These are phyloP conservation scores for Masnerella sp. DNA, from an alignment of 2,888 invertebrate species.

Conservation along the genomic window DNA sequence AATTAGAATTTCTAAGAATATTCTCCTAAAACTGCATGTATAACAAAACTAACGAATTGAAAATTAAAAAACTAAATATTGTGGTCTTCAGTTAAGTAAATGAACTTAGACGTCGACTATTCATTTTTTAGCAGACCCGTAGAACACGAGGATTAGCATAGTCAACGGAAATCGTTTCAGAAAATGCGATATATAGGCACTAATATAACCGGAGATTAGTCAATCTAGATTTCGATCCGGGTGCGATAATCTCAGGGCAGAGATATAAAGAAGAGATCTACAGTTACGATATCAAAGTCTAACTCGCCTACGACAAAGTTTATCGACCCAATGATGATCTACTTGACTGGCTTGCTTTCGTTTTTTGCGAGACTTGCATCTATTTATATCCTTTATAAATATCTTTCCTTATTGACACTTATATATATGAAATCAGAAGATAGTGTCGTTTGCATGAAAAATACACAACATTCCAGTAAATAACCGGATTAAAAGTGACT, in stretches of 20 bases:
- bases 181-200: constrained; percentile 24
- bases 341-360: constrained; percentile 31
- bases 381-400: constrained; percentile 24
- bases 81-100: too few species aligned
- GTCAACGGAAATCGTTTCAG: constrained; percentile 10
- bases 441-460: too few species aligned
- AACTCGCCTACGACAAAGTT: constrained; percentile 57
- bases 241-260: constrained; percentile 45
- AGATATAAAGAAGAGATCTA: constrained; percentile 50
- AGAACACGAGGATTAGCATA: constrained; percentile 3
- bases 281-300: constrained; percentile 52
- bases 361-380: constrained; percentile 1
- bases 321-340: constrained; percentile 54
- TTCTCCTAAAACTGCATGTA: too few species aligned
- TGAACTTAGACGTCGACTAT: too few species aligned
- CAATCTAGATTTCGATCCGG: constrained; percentile 48
- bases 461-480: too few species aligned
- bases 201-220: constrained; percentile 37
- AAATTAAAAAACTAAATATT: too few species aligned
- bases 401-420: too few species aligned
- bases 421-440: too few species aligned
- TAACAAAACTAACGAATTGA: too few species aligned
- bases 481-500: too few species aligned
- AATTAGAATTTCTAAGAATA: too few species aligned
- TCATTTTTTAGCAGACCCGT: not conserved